A percentile compares a stretch with the other conserved stretches of the same genome.
phyloP scores from a whole-genome alignment of 2,113 vertebrate genomes.

The Zingel zingel region DNA sequence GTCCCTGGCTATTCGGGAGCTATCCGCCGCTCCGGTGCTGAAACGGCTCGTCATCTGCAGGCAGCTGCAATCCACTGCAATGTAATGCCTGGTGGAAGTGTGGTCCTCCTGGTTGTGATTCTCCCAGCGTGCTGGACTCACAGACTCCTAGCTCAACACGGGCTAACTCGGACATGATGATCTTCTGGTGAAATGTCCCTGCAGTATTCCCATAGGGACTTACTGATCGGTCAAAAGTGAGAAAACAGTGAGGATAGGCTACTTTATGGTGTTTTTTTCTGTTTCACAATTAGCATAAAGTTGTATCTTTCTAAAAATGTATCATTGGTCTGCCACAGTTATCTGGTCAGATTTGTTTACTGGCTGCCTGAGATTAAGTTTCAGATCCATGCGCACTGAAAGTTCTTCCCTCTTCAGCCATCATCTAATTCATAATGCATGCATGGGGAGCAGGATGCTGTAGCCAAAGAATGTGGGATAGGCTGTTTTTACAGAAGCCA shows the following conservation, averaged over 20 bases:
- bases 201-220: constrained; percentile 15
- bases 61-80: constrained; percentile 47
- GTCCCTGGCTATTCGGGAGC: constrained; percentile 44
- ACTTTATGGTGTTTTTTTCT: background rate
- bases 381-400: constrained; percentile 28
- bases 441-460: constrained; percentile 21
- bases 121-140: constrained; percentile 23
- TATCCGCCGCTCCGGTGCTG: constrained; percentile 73
- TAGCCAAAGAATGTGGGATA: constrained; percentile 43
- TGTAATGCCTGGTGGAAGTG: constrained; percentile 29
- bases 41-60: constrained; percentile 44
- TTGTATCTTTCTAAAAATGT: background rate
- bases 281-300: too few species aligned
- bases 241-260: background rate
- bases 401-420: constrained; percentile 46
- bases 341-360: background rate
- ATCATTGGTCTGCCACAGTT: background rate
- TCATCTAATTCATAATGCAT: constrained; percentile 35
- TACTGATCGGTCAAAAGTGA: constrained; percentile 16
- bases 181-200: constrained; percentile 37
- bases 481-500: too few species aligned
- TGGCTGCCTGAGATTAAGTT: constrained; percentile 18
- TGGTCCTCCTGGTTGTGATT: constrained; percentile 3
- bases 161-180: constrained; percentile 27
- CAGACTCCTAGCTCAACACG: constrained; percentile 4